A percentile compares a stretch with the other conserved stretches of the same genome.
Evolutionary conservation across 2,797 vertebrate genomes (phyloP).

Genomic region (Bovichtus diacanthus): DNA sequence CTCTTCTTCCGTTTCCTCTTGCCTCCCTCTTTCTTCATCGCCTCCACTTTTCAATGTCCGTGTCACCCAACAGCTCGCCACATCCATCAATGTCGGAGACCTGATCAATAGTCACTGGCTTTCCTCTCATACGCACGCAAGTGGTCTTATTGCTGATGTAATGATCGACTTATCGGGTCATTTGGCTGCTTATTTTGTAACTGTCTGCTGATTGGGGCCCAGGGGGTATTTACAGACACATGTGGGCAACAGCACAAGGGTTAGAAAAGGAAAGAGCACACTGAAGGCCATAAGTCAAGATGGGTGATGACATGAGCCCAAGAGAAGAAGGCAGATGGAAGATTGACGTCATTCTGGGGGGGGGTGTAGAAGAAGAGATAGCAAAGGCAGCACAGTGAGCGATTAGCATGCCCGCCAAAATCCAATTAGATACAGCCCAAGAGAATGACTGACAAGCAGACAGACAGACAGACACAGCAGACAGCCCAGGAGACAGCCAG

Average conservation of each 20-base stretch:
- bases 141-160: conserved; percentile 76
- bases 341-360: conserved; percentile 32
- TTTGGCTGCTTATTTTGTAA: conserved; percentile 79
- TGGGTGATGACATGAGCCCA: conserved; percentile 13
- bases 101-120: conserved; percentile 74
- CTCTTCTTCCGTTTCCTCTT: conserved; percentile 40
- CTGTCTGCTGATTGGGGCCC: conserved; percentile 63
- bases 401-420: conserved; percentile 68
- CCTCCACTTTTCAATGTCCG: conserved; percentile 43
- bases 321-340: conserved; percentile 34
- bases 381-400: conserved; percentile 40
- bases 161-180: conserved; percentile 76
- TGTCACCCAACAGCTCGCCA: conserved; percentile 53
- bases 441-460: conserved; percentile 67
- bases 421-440: conserved; percentile 70
- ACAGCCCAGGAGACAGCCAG: conserved; percentile 66
- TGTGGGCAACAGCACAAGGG: conserved; percentile 26
- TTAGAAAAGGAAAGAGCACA: conserved; percentile 18
- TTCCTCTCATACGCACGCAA: conserved; percentile 65
- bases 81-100: conserved; percentile 75
- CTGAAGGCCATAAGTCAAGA: conserved; percentile 21
- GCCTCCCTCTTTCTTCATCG: conserved; percentile 19
- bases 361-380: conserved; percentile 42
- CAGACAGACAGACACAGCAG: conserved; percentile 60
- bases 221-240: conserved; percentile 51